phyloP scores from a whole-genome alignment of 2,113 vertebrate genomes.

The Lethenteron reissneri region DNA sequence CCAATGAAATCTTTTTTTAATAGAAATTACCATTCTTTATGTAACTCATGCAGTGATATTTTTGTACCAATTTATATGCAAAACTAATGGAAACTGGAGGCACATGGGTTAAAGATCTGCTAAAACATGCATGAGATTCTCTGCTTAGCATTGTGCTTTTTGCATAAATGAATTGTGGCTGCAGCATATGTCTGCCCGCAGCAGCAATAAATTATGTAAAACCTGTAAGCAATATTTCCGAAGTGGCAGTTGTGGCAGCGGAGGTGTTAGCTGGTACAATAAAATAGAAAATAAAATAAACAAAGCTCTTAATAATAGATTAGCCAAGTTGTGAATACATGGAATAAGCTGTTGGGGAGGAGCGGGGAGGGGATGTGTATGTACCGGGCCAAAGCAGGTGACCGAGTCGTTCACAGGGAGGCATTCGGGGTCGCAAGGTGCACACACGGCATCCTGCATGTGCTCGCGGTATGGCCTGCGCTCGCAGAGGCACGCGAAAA shows the following conservation, averaged over 20 bases:
- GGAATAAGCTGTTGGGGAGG: no score
- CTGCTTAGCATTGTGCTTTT: neutral
- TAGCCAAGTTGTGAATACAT: no score
- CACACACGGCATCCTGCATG: neutral
- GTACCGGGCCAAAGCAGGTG: constrained; percentile 5
- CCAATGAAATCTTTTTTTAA: neutral
- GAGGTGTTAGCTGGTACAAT: no score
- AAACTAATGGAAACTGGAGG: neutral
- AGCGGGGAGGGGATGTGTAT: no score
- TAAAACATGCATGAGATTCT: neutral
- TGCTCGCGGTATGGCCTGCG: neutral
- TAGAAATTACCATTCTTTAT: neutral
- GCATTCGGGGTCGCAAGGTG: constrained; percentile 2
- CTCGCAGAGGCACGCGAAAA: no score
- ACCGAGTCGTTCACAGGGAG: neutral
- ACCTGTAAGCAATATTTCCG: no score
- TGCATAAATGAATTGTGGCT: neutral
- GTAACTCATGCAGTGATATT: neutral
- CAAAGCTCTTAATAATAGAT: no score
- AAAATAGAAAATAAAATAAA: no score
- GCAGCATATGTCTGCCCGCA: no score
- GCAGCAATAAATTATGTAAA: no score
- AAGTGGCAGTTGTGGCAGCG: no score
- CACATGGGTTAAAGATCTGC: neutral
- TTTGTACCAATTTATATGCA: neutral